Evolutionary conservation across 2,797 vertebrate species (phyloP), one percentile per base, ranked within the genome.

Genomic region (Hylomyscus alleni): DNA sequence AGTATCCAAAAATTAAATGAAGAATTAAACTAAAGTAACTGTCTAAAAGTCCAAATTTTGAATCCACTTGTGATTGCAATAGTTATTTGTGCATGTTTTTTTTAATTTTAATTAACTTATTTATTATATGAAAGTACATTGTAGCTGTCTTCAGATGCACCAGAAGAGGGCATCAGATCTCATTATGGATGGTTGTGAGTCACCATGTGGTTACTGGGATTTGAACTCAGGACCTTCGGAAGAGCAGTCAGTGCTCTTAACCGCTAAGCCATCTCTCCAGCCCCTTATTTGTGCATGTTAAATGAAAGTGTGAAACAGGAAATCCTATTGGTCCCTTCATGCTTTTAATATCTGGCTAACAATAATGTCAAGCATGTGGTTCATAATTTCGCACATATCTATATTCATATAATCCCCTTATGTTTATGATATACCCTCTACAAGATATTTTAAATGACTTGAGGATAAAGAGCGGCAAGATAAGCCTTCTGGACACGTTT

Each of bases 1-100:
- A 5, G 15, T 17, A 9, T 37, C 50, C 14, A 62, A 77, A 69
- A 12, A 75, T 14, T 3, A 26, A 87, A 80, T 40, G 19, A 93
- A 80, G 87, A 84, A 85, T 52, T 90, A 76, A 81, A 69, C 60
- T 93, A 80, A 89, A 65, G 22, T 52, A 84, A 69, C 50, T 50
- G 3, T 26, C 80, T 89, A 75, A 92, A 90, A 82, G 37, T n/a
- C 67, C 24, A 72, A 31, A 62, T n/a, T 62, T 84, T 80, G 65
- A 34, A 52, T 60, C 72, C 80, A 47, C 15, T 76, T 62, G 15
- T 76, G n/a, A 5, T 40, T 89, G 20, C 90, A 26, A 19, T 56
- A 80, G 67, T 40, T 58, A 31, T 60, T 14, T 65, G 14, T 81
- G 24, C 34, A 0, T 40, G 10, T 73, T 85, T n/a, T n/a, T n/a